Evolutionary conservation across 1,140 invertebrate genomes (phyloP).

Genomic region (Anadara kagoshimensis): DNA sequence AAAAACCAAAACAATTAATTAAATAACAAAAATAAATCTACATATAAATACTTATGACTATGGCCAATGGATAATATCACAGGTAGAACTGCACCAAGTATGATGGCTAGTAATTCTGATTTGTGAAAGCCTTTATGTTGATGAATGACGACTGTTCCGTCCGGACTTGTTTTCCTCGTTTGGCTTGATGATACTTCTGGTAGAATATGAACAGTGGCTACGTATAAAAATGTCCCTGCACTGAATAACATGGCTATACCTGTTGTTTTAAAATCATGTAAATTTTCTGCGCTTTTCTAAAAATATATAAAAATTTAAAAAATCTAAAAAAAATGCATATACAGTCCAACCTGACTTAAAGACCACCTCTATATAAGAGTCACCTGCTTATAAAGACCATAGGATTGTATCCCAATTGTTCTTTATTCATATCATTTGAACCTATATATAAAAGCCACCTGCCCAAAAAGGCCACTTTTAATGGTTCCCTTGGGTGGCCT

Average conservation of each 20-base stretch:
- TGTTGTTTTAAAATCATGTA: constrained; percentile 92
- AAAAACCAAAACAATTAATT: no score
- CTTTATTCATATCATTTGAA: no score
- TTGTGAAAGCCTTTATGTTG: constrained; percentile 80
- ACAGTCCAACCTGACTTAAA: no score
- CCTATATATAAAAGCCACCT: no score
- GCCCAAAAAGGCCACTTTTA: no score
- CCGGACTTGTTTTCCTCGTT: constrained; percentile 61
- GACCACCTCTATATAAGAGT: no score
- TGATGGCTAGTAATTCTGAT: constrained; percentile 87
- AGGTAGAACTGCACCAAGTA: constrained; percentile 90
- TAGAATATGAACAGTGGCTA: constrained; percentile 97
- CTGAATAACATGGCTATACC: constrained; percentile 98
- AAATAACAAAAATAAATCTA: no score
- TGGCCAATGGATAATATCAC: constrained; percentile 92
- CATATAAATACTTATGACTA: constrained; percentile 79
- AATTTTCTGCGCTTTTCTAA: constrained; percentile 71
- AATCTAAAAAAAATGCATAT: background rate
- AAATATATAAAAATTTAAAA: constrained; percentile 43
- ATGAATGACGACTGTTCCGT: constrained; percentile 75
- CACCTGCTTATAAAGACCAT: no score
- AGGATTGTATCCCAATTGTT: no score
- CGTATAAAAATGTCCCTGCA: constrained; percentile 98
- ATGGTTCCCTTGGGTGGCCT: no score
- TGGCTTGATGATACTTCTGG: constrained; percentile 84